Evolutionary conservation across 2,888 invertebrate genomes (phyloP).

Genomic region (Cheilosia grossa): DNA sequence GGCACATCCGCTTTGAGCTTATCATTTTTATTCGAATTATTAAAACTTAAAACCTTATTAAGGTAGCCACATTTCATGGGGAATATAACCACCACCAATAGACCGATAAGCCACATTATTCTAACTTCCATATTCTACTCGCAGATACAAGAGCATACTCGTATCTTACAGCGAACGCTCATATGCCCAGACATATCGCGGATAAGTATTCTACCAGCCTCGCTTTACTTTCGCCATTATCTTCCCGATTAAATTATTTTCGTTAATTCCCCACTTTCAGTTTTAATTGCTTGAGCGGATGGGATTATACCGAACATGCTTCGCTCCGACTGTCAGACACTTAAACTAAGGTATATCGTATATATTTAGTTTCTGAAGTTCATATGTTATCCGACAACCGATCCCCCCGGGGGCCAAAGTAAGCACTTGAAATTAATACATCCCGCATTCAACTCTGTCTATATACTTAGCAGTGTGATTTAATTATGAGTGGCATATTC

Average conservation of each 20-base stretch:
- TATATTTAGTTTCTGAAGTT: constrained; percentile 60
- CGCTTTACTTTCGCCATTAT: constrained; percentile 40
- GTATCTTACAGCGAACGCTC: constrained; percentile 29
- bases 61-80: too few species aligned
- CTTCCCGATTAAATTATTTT: constrained; percentile 73
- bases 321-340: constrained; percentile 55
- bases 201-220: constrained; percentile 27
- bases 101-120: neutral
- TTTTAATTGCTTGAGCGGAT: constrained; percentile 74
- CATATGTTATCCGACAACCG: constrained; percentile 68
- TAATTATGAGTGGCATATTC: constrained; percentile 83
- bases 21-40: neutral
- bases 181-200: constrained; percentile 33
- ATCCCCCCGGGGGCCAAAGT: constrained; percentile 57
- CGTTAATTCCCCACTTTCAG: constrained; percentile 73
- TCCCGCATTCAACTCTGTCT: constrained; percentile 47
- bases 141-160: constrained; percentile 32
- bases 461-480: constrained; percentile 77
- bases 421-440: constrained; percentile 74
- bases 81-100: too few species aligned
- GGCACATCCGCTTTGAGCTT: neutral
- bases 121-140: constrained; percentile 39
- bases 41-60: too few species aligned
- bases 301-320: constrained; percentile 56
- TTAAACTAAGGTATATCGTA: constrained; percentile 64